Percentiles rank a stretch among this genome's conserved stretches.
phyloP scores from a whole-genome alignment of 1,140 invertebrate genomes.

The Oscheius sp. region DNA sequence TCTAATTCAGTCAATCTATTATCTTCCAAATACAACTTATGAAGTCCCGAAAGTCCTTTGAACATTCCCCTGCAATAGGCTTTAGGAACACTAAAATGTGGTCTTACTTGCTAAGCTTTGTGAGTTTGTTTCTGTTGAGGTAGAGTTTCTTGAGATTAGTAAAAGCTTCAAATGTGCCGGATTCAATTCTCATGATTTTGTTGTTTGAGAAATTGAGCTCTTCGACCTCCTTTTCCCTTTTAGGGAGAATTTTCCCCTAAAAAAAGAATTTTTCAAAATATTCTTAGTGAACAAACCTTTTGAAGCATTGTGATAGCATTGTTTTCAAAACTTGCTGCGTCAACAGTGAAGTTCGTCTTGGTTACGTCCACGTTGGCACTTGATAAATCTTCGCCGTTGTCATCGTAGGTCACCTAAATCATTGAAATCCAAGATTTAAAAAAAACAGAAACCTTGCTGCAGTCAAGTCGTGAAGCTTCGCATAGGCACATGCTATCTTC shows the following conservation, averaged over 20 bases:
- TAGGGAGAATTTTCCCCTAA: conserved; percentile 10
- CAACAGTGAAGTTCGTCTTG: conserved; percentile 1
- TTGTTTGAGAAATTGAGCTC: conserved; percentile 5
- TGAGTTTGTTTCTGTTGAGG: conserved; percentile 4
- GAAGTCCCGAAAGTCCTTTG: conserved; percentile 11
- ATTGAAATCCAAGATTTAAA: too few relatives aligned
- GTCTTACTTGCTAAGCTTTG: conserved; percentile 19
- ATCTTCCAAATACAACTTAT: conserved; percentile 1
- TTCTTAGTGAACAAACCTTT: not conserved
- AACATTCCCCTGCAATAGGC: conserved; percentile 7
- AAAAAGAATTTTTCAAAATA: not conserved
- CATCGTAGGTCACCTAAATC: not conserved
- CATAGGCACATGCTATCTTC: conserved; percentile 16
- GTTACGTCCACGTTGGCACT: not conserved
- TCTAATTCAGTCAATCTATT: not conserved
- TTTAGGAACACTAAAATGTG: not conserved
- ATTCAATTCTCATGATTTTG: conserved; percentile 1
- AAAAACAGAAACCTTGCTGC: not conserved
- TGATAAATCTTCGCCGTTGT: not conserved
- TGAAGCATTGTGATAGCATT: conserved; percentile 8
- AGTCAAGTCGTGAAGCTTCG: conserved; percentile 5
- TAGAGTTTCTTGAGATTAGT: not conserved
- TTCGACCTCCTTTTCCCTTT: conserved; percentile 6
- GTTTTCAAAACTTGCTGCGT: not conserved
- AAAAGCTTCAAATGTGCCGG: conserved; percentile 23